These are phyloP conservation scores for Synaphobranchus kaupii DNA, from an alignment of 2,797 vertebrate species.

Conservation along the genomic window DNA sequence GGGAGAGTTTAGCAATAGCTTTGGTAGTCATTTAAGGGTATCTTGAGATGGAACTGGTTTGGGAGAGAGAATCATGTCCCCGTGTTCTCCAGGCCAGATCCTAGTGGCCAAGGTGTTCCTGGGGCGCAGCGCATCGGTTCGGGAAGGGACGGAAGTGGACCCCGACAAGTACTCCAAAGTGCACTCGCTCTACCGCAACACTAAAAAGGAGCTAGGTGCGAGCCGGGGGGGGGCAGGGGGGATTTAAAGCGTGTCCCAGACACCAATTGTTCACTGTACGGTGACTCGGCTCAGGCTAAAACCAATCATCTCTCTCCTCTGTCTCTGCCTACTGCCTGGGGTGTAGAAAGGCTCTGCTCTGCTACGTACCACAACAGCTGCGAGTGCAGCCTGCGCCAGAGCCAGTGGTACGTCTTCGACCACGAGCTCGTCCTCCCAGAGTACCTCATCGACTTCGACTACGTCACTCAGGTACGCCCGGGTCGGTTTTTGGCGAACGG, in stretches of 20 bases:
- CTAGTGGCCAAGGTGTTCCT: conserved; percentile 81
- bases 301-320: conserved; percentile 29
- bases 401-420: conserved; percentile 83
- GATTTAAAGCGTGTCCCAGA: not conserved
- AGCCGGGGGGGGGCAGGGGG: not conserved
- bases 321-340: conserved; percentile 6
- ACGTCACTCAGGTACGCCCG: conserved; percentile 68
- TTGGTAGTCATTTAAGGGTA: not conserved
- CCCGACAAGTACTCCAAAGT: conserved; percentile 64
- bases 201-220: conserved; percentile 42
- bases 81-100: conserved; percentile 66
- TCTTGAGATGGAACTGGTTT: not conserved
- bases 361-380: conserved; percentile 53
- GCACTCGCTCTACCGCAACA: conserved; percentile 74
- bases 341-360: conserved; percentile 56
- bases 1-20: not conserved
- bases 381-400: conserved; percentile 63
- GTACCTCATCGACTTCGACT: conserved; percentile 81
- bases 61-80: not conserved
- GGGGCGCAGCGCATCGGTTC: conserved; percentile 68
- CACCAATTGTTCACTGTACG: not conserved
- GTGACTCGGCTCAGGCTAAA: not conserved
- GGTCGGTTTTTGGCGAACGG: not conserved
- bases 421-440: conserved; percentile 82
- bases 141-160: conserved; percentile 58